Conservation (phyloP, 2,113 vertebrate genomes). For the Myiagra hebetior region DNA sequence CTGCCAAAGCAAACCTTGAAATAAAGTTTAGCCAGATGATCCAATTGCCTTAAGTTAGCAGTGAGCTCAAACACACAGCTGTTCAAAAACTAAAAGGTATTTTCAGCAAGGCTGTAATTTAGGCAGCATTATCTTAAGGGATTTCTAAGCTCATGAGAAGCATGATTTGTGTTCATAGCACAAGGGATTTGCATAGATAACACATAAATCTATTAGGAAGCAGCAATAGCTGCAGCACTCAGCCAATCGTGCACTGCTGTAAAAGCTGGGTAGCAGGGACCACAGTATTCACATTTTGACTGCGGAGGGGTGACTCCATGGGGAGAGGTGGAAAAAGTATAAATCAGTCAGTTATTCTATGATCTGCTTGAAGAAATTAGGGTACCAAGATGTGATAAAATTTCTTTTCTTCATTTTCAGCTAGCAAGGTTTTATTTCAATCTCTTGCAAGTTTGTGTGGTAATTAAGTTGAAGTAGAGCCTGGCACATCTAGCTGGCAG, state of each 20-base stretch:
- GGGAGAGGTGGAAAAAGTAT: background rate
- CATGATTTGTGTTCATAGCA: background rate
- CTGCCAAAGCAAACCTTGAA: conserved; percentile 42
- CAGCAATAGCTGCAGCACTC: background rate
- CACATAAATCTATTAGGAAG: background rate
- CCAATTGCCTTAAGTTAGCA: background rate
- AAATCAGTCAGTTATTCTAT: background rate
- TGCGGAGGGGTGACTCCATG: background rate
- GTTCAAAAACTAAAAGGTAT: conserved; percentile 2
- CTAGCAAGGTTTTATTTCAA: conserved; percentile 18
- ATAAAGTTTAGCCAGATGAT: conserved; percentile 23
- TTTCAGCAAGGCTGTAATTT: background rate
- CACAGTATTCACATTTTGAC: background rate
- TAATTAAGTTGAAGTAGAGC: conserved; percentile 77
- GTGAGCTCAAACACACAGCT: conserved; percentile 22
- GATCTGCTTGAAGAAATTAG: background rate
- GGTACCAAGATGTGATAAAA: background rate
- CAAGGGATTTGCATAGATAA: background rate
- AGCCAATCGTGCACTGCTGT: background rate
- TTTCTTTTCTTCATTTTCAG: background rate
- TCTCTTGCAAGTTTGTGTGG: background rate
- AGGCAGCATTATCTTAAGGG: background rate
- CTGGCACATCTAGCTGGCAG: conserved; percentile 69
- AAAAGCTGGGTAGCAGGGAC: background rate
- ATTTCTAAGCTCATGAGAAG: background rate